Conservation (phyloP, 1,140 invertebrate species). For the Nilaparvata lugens region DNA sequence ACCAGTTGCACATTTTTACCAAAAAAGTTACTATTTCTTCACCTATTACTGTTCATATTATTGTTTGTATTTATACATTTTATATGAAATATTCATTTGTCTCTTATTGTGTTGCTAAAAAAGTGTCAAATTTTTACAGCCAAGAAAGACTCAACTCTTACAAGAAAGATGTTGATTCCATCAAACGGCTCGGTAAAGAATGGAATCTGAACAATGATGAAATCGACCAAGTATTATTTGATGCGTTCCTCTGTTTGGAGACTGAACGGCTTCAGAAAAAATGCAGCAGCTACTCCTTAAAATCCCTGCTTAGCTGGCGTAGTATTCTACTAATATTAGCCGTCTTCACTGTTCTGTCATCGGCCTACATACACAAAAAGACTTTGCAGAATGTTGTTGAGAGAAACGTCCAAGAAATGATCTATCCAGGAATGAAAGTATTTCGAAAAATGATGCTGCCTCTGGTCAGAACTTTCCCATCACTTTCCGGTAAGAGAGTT, state of each 20-base stretch:
- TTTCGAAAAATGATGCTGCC: constrained; percentile 51
- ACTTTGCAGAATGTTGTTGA: constrained; percentile 42
- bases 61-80: too few species aligned
- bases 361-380: constrained; percentile 28
- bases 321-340: background rate
- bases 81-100: too few species aligned
- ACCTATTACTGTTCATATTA: too few species aligned
- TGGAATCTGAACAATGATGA: background rate
- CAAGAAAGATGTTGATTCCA: background rate
- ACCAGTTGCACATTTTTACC: too few species aligned
- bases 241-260: background rate
- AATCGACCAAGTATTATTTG: background rate
- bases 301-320: background rate
- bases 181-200: background rate
- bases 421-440: constrained; percentile 53
- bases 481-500: constrained; percentile 44
- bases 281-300: background rate
- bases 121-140: too few species aligned
- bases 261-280: background rate
- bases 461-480: constrained; percentile 47
- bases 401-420: constrained; percentile 55
- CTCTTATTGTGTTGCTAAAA: too few species aligned
- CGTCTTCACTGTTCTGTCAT: background rate
- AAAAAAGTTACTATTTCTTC: too few species aligned
- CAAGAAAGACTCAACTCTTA: background rate